Percentiles rank a stretch among this genome's conserved stretches.
Conservation (phyloP, 2,797 vertebrate species). For the Hoplostethus atlanticus region DNA sequence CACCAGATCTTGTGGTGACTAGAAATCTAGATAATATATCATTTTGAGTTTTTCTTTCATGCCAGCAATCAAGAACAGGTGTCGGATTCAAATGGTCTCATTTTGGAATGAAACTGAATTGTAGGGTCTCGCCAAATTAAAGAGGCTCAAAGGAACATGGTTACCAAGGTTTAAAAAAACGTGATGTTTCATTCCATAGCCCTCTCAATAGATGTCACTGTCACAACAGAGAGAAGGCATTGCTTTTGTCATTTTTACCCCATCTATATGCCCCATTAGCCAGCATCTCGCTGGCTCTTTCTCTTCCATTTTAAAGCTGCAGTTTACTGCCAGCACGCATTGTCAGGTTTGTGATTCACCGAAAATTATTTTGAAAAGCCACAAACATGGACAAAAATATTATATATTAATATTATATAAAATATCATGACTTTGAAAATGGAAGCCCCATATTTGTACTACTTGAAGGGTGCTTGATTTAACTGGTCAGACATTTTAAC, state of each 20-base stretch:
- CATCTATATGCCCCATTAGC: slow-evolving; percentile 56
- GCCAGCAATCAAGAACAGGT: not conserved
- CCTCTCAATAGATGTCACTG: slow-evolving; percentile 21
- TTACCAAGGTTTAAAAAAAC: not conserved
- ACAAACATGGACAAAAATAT: slow-evolving; percentile 44
- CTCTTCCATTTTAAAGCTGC: slow-evolving; percentile 45
- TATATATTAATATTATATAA: no score
- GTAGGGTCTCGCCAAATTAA: no score
- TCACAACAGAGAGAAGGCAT: not conserved
- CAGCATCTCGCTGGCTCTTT: slow-evolving; percentile 26
- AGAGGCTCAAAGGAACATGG: no score
- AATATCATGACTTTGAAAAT: slow-evolving; percentile 47
- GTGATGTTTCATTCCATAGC: slow-evolving; percentile 9
- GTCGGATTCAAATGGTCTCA: no score
- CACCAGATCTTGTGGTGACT: no score
- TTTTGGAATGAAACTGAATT: not conserved
- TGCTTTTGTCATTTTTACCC: slow-evolving; percentile 24
- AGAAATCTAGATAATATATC: no score
- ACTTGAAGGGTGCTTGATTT: slow-evolving; percentile 35
- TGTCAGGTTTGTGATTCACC: slow-evolving; percentile 57
- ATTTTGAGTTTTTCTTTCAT: no score
- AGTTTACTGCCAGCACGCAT: slow-evolving; percentile 56
- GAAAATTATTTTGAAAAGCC: slow-evolving; percentile 46
- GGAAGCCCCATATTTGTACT: slow-evolving; percentile 42
- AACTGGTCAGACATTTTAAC: slow-evolving; percentile 43